A percentile compares a stretch with the other conserved stretches of the same genome.
Conservation (phyloP, 2,113 vertebrate species). For the Herpailurus yagouaroundi region DNA sequence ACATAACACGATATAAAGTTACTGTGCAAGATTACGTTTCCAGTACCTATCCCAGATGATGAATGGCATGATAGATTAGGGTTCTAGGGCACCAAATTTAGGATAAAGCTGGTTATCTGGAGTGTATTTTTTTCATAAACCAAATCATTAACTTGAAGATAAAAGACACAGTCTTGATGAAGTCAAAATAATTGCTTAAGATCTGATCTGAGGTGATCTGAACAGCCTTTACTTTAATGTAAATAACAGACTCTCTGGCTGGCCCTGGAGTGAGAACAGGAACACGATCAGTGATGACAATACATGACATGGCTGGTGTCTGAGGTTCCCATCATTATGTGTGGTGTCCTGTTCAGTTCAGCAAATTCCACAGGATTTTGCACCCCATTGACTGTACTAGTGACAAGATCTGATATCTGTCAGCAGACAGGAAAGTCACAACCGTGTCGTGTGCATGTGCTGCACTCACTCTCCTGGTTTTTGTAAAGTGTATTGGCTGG, state of each 20-base stretch:
- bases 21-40: background rate
- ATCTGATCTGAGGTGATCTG: conserved; percentile 53
- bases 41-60: background rate
- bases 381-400: conserved; percentile 88
- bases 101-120: background rate
- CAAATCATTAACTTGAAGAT: conserved; percentile 30
- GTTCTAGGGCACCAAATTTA: background rate
- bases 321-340: conserved; percentile 85
- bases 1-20: background rate
- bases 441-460: conserved; percentile 79
- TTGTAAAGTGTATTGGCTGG: conserved; percentile 76
- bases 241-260: conserved; percentile 80
- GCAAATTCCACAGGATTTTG: conserved; percentile 88
- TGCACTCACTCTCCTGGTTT: conserved; percentile 71
- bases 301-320: conserved; percentile 84
- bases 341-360: conserved; percentile 86
- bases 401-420: conserved; percentile 90
- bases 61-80: background rate
- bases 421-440: conserved; percentile 84
- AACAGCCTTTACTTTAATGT: conserved; percentile 74
- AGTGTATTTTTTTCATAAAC: background rate
- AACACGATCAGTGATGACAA: conserved; percentile 86
- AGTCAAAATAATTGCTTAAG: conserved; percentile 78
- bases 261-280: conserved; percentile 88
- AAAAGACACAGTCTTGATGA: conserved; percentile 76